phyloP scores from a whole-genome alignment of 2,113 vertebrate species.

The Tympanuchus pallidicinctus region DNA sequence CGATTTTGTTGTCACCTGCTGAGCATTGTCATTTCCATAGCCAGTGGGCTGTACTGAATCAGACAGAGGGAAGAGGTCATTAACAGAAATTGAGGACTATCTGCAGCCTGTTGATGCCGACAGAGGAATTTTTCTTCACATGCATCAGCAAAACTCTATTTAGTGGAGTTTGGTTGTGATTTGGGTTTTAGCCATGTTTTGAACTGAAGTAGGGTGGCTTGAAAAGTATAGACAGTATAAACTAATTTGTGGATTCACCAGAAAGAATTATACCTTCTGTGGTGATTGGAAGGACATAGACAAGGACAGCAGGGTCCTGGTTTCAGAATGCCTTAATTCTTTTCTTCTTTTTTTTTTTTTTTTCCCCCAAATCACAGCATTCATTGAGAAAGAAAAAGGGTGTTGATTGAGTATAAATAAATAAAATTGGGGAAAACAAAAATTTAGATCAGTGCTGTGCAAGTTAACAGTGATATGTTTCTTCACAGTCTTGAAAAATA shows the following conservation, averaged over 20 bases:
- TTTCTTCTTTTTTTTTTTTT: not conserved
- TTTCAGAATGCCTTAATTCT: not conserved
- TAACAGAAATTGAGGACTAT: constrained; percentile 80
- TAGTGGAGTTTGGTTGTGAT: constrained; percentile 62
- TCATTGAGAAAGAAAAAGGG: not conserved
- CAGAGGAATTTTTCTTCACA: constrained; percentile 47
- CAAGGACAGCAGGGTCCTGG: not conserved
- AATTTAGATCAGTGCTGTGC: not conserved
- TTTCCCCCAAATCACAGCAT: not conserved
- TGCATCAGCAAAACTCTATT: constrained; percentile 54
- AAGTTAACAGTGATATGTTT: constrained; percentile 9
- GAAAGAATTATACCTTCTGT: constrained; percentile 8
- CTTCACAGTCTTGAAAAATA: not conserved
- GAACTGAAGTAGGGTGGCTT: constrained; percentile 53
- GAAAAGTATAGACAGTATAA: constrained; percentile 53
- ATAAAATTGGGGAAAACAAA: not conserved
- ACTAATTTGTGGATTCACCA: constrained; percentile 4
- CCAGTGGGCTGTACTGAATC: constrained; percentile 82
- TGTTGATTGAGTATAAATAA: constrained; percentile 46
- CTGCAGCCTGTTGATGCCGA: constrained; percentile 67
- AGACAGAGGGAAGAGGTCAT: constrained; percentile 80
- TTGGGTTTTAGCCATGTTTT: constrained; percentile 56
- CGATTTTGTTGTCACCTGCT: constrained; percentile 82
- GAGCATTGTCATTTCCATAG: constrained; percentile 84
- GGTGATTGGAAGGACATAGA: not conserved